Evolutionary conservation across 2,888 invertebrate genomes (phyloP), one percentile per base, ranked within the genome.

Genomic region (Noctua fimbriata): DNA sequence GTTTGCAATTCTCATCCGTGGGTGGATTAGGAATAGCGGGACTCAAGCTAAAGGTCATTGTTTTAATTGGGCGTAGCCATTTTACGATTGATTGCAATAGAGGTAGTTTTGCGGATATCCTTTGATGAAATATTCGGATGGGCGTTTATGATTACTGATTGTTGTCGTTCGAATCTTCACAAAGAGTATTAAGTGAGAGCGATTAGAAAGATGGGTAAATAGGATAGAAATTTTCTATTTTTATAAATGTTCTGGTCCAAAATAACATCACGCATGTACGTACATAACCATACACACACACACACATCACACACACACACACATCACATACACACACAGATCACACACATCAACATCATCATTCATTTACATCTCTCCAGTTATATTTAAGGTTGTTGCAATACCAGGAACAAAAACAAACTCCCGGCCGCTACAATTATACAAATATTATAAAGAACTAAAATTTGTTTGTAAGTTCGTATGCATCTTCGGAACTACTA

Each of bases 11-110:
- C 73, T 66, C 63, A 41, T 67, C 32, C 32, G 87, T 82, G 41
- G 84, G 82, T 28, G 83, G 69, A 52, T 69, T 72, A 55, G 49
- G 60, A 73, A 73, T 82, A 84, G 63, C 73, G 76, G 73, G 69
- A 72, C 63, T 66, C 10, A 21, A 69, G 44, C 65, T 41, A 78
- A 87, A 85, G 83, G 85, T 85, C 69, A 79, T 14, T 28, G 74
- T 69, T 78, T 77, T 85, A 79, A 87, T 78, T 81, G 73, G 44
- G 24, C 73, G 60, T 60, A 58, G 49, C 52, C 60, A 7, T 73
- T 76, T 69, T 70, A 87, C 52, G 28, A 83, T 47, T 63, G 28
- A 70, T 73, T 55, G 69, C 63, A 32, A 72, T 63, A 60, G 24
- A 47, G 4, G 28, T 21, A 66, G 10, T 12, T 52, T 24, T 18